Evolutionary conservation across 2,888 invertebrate species (phyloP).

Genomic region (Drosophila macrospina): DNA sequence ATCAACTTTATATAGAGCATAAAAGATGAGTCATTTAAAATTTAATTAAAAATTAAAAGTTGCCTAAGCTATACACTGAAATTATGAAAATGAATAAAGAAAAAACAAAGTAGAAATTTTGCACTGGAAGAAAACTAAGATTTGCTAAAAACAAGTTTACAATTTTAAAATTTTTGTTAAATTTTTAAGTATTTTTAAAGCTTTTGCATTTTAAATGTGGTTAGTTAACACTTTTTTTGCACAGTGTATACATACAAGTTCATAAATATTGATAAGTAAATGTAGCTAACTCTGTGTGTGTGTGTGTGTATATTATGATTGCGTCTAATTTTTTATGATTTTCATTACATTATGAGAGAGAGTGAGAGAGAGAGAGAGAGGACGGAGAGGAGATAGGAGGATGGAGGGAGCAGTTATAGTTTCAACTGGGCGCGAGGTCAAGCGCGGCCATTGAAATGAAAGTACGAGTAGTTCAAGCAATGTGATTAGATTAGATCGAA

Average conservation of each 20-base stretch:
- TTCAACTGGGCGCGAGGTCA: constrained; percentile 58
- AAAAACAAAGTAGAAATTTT: neutral
- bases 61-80: neutral
- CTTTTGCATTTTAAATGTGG: neutral
- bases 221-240: constrained; percentile 6
- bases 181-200: neutral
- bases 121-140: neutral
- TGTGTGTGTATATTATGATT: constrained; percentile 26
- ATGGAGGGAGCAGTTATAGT: constrained; percentile 30
- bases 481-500: constrained; percentile 55
- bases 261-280: constrained; percentile 50
- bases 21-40: constrained; percentile 6
- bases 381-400: neutral
- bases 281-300: constrained; percentile 6
- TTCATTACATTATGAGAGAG: constrained; percentile 51
- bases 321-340: constrained; percentile 63
- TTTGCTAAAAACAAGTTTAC: neutral
- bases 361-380: neutral
- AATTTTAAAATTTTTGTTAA: neutral
- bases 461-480: constrained; percentile 25
- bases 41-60: neutral
- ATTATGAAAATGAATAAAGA: neutral
- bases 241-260: constrained; percentile 24
- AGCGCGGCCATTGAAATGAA: constrained; percentile 46
- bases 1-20: neutral